These are phyloP conservation scores for Machimus rusticus DNA, from an alignment of 2,888 invertebrate species.

Conservation along the genomic window DNA sequence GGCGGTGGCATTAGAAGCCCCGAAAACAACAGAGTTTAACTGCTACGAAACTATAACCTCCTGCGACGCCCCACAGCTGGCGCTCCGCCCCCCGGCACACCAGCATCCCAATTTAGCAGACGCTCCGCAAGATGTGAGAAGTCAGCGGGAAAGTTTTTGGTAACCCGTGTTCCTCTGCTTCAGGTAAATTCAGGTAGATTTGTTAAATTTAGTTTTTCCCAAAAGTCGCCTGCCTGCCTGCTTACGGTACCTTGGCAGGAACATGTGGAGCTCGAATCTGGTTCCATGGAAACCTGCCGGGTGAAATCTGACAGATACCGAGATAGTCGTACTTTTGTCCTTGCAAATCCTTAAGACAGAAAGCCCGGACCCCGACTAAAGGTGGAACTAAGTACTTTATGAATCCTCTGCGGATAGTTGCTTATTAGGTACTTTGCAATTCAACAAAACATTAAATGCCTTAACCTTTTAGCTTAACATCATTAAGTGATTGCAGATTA, in stretches of 20 bases:
- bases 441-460: neutral
- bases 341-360: neutral
- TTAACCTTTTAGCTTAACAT: no score
- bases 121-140: slow-evolving; percentile 1
- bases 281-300: neutral
- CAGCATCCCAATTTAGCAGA: neutral
- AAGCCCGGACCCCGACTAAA: neutral
- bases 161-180: neutral
- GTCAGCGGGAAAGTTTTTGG: neutral
- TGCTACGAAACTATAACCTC: slow-evolving; percentile 2
- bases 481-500: no score
- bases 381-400: neutral
- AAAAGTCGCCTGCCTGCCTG: neutral
- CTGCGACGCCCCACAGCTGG: neutral
- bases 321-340: neutral
- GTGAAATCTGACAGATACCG: neutral
- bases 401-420: neutral
- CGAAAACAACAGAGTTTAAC: slow-evolving; percentile 16
- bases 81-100: neutral
- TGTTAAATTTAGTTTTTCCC: slow-evolving; percentile 5
- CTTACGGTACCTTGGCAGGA: neutral
- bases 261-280: neutral
- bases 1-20: neutral
- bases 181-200: slow-evolving; percentile 2
- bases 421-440: neutral